A percentile compares a stretch with the other conserved stretches of the same genome.
Evolutionary conservation across 2,113 vertebrate genomes (phyloP).

Genomic region (Nannobrachium achirus): DNA sequence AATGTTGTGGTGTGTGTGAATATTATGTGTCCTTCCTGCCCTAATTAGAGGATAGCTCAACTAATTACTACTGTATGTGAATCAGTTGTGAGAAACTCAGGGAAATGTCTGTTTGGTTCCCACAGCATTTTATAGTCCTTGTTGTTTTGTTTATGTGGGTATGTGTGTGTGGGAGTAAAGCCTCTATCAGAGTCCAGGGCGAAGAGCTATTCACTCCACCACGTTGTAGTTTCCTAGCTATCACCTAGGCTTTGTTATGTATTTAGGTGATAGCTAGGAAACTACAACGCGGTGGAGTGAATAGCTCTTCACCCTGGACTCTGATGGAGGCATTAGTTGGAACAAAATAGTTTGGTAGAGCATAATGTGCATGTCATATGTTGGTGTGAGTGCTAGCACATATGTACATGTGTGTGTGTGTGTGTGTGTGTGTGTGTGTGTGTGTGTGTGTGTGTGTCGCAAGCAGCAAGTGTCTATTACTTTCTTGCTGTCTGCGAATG

Average conservation of each 20-base stretch:
- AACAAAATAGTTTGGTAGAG: slow-evolving; percentile 31
- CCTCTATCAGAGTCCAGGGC: too few species aligned
- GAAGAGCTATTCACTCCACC: too few species aligned
- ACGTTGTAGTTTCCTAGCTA: too few species aligned
- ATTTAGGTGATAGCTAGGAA: too few species aligned
- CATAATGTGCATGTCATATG: background rate
- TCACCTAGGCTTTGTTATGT: too few species aligned
- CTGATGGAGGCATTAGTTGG: too few species aligned
- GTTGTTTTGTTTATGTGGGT: slow-evolving; percentile 39
- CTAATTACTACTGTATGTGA: slow-evolving; percentile 4
- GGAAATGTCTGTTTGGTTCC: background rate
- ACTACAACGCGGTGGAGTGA: too few species aligned
- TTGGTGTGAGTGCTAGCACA: background rate
- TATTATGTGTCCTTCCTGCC: background rate
- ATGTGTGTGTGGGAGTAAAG: slow-evolving; percentile 22
- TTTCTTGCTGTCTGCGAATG: slow-evolving; percentile 72
- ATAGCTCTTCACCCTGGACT: too few species aligned
- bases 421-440: slow-evolving; percentile 25
- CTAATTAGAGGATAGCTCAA: slow-evolving; percentile 11
- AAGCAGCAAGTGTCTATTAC: slow-evolving; percentile 65
- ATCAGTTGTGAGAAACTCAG: slow-evolving; percentile 12
- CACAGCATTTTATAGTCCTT: slow-evolving; percentile 22
- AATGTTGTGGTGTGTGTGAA: background rate
- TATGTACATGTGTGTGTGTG: slow-evolving; percentile 23
- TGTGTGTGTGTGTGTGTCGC: slow-evolving; percentile 34